Conservation (phyloP, 2,888 invertebrate genomes). For the Cremastobaeus sp. region DNA sequence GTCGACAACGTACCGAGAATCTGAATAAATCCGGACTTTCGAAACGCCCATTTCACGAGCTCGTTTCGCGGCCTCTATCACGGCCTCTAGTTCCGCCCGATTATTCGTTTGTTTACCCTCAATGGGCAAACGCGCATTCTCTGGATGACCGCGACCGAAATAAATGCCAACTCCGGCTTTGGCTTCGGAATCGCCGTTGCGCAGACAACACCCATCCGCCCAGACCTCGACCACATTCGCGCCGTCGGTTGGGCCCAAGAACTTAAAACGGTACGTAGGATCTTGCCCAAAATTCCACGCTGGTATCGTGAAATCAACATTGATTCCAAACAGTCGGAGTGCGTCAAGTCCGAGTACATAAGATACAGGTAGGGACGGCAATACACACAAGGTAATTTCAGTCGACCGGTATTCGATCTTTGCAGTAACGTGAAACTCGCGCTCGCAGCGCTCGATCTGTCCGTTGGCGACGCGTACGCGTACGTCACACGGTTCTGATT, state of each 20-base stretch:
- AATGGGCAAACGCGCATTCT: constrained; percentile 88
- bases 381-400: background rate
- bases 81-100: constrained; percentile 95
- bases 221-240: too few relatives aligned
- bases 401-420: background rate
- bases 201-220: background rate
- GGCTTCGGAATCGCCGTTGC: background rate
- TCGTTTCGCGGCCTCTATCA: constrained; percentile 85
- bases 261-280: too few relatives aligned
- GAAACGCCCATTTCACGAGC: constrained; percentile 80
- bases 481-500: background rate
- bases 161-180: background rate
- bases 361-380: background rate
- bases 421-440: background rate
- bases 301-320: background rate
- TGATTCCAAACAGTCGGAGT: background rate
- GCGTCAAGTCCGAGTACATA: background rate
- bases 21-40: background rate
- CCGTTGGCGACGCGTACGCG: constrained; percentile 4
- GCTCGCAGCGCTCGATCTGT: background rate
- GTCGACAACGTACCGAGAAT: background rate
- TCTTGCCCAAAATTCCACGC: background rate
- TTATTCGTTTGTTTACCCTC: constrained; percentile 93
- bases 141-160: constrained; percentile 86
- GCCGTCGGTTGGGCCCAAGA: too few relatives aligned